Base-by-base conservation (phyloP, 1,140 invertebrate species). In the Arctopsyche grandis region DNA sequence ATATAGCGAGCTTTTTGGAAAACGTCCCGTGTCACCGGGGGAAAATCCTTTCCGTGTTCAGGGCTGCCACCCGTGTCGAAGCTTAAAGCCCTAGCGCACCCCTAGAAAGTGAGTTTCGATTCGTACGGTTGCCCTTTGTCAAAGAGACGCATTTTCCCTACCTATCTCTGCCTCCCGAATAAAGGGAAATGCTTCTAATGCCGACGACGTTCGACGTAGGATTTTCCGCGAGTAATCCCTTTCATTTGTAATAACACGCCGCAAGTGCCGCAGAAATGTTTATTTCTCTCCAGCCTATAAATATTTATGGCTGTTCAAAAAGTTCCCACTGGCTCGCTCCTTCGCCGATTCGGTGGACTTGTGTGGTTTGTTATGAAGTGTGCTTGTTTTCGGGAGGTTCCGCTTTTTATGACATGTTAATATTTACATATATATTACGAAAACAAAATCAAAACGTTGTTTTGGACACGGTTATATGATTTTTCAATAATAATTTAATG, bases 211-310 rank as follows among this genome's bases (percentile, higher is more conserved):
- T 66, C 24, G n/a, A 10, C 21, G 63, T 24, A 26, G 63, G 63
- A 66, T 66, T 66, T 66, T 22, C 63, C 22, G 24, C 12, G 19
- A 66, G 24, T 66, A 66, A 66, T 66, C 63, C 63, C 63, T 22
- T 66, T 66, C 24, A 66, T 66, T 66, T 66, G 63, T 66, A 66
- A 66, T 66, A 66, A 66, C 22, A 52, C 48, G 48, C 29, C 29
- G 7, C 29, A 38, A 38, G 29, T 38, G 7, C 29, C 29, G 29
- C 3, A 7, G 7, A 38, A 38, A 12, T 10, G 48, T 52, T 52
- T 16, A 52, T 4, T 52, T 52, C 16, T 52, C 48, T 38, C 48
- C 12, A 12, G 48, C 16, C 16, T 52, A 52, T 52, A 52, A 52
- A 52, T 52, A 52, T 52, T 52, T 52, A 52, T 52, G 48, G 48